Conservation (phyloP, 2,888 invertebrate species). For the Mythimna pallens region DNA sequence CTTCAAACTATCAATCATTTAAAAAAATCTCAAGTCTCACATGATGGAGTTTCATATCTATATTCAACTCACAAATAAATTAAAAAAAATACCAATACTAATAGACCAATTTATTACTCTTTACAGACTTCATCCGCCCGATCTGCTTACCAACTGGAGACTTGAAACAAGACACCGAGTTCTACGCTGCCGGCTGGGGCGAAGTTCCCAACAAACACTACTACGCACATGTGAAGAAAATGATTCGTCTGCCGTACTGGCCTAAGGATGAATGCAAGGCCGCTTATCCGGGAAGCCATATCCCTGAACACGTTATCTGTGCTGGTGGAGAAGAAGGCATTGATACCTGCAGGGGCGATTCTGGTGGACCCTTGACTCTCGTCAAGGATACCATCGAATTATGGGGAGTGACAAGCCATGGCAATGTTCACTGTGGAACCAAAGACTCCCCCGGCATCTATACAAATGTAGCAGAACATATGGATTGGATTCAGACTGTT, state of each 20-base stretch:
- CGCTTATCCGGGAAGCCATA: constrained; percentile 54
- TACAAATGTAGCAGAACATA: constrained; percentile 69
- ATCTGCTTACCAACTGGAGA: constrained; percentile 71
- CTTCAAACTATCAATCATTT: neutral
- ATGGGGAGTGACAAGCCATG: constrained; percentile 73
- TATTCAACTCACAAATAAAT: no score
- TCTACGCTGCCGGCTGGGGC: constrained; percentile 74
- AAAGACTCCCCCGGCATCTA: constrained; percentile 74
- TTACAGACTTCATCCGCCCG: constrained; percentile 76
- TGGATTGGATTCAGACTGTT: constrained; percentile 71
- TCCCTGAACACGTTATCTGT: constrained; percentile 71
- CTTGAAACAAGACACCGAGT: constrained; percentile 51
- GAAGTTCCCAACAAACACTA: constrained; percentile 58
- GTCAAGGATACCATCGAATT: constrained; percentile 64
- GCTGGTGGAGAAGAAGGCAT: constrained; percentile 73
- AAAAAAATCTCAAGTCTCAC: neutral
- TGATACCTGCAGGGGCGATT: constrained; percentile 77
- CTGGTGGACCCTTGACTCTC: constrained; percentile 74
- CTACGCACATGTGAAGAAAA: constrained; percentile 71
- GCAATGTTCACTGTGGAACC: constrained; percentile 69
- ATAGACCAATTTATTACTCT: constrained; percentile 16
- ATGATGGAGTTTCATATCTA: neutral
- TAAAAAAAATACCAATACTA: neutral
- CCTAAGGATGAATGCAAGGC: constrained; percentile 58
- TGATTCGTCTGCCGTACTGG: constrained; percentile 69